Conservation (phyloP, 2,113 vertebrate species). For the Toxotes chatareus region DNA sequence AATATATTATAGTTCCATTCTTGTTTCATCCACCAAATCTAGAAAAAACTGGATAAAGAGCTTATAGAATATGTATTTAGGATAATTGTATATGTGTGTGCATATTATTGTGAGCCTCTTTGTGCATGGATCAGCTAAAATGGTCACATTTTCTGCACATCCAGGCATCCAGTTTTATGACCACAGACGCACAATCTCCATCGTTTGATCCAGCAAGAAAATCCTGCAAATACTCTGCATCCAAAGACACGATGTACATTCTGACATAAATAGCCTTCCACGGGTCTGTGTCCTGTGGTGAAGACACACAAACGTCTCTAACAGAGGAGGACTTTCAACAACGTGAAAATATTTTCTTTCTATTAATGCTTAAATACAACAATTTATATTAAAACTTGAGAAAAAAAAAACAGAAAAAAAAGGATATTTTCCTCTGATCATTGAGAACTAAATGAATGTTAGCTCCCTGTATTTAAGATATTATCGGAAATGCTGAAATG, state of each 20-base stretch:
- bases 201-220: background rate
- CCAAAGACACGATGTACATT: background rate
- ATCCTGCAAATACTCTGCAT: background rate
- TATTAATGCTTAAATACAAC: background rate
- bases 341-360: too few relatives aligned
- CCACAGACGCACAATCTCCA: slow-evolving; percentile 3
- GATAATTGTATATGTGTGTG: slow-evolving; percentile 33
- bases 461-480: background rate
- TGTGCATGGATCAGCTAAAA: slow-evolving; percentile 19
- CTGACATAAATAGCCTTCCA: background rate
- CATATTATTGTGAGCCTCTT: slow-evolving; percentile 36
- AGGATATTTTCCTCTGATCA: background rate
- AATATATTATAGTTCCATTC: slow-evolving; percentile 66
- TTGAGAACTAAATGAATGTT: background rate
- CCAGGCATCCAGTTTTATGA: background rate
- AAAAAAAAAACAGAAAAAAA: background rate
- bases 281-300: too few relatives aligned
- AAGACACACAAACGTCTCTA: too few relatives aligned
- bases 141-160: slow-evolving; percentile 29
- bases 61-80: slow-evolving; percentile 71
- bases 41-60: slow-evolving; percentile 62
- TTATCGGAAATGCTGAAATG: background rate
- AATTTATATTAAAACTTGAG: too few relatives aligned
- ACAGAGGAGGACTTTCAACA: too few relatives aligned
- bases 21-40: slow-evolving; percentile 74